A percentile compares a stretch with the other conserved stretches of the same genome.
Conservation (phyloP, 2,797 vertebrate species). For the Buceros bicornis region DNA sequence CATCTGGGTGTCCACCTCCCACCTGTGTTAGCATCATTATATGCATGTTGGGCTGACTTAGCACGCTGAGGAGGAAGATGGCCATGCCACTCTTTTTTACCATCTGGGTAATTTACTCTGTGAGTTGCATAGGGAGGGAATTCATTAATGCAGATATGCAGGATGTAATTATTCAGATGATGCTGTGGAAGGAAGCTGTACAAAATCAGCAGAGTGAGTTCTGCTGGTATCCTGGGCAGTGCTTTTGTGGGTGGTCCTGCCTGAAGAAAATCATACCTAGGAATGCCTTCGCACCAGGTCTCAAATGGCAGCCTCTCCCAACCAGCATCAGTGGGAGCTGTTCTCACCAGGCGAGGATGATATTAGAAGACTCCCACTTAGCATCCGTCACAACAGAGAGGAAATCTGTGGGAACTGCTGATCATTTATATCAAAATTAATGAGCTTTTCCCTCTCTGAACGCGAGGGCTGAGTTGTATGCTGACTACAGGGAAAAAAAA, state of each 20-base stretch:
- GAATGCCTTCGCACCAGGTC: not conserved
- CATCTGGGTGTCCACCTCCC: slow-evolving; percentile 58
- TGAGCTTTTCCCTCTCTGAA: slow-evolving; percentile 69
- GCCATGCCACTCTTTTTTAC: slow-evolving; percentile 39
- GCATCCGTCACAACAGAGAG: slow-evolving; percentile 23
- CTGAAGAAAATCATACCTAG: not conserved
- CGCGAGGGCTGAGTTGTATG: slow-evolving; percentile 21
- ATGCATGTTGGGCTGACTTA: slow-evolving; percentile 17
- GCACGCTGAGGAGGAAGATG: slow-evolving; percentile 53
- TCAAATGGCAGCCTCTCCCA: not conserved
- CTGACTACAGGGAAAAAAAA: slow-evolving; percentile 60
- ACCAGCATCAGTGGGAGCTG: not conserved
- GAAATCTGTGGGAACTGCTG: slow-evolving; percentile 64
- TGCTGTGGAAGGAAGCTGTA: slow-evolving; percentile 34
- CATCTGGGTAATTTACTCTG: slow-evolving; percentile 56
- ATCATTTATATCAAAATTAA: slow-evolving; percentile 75
- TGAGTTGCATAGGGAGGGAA: slow-evolving; percentile 50
- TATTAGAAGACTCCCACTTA: slow-evolving; percentile 7
- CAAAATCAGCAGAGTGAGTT: not conserved
- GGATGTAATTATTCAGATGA: slow-evolving; percentile 61
- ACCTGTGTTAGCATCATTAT: slow-evolving; percentile 58
- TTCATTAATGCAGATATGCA: slow-evolving; percentile 58
- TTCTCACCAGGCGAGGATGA: not conserved
- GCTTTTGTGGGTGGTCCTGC: slow-evolving; percentile 17
- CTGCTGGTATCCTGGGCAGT: not conserved